phyloP scores from a whole-genome alignment of 2,113 vertebrate species.

The Todiramphus chloris region DNA sequence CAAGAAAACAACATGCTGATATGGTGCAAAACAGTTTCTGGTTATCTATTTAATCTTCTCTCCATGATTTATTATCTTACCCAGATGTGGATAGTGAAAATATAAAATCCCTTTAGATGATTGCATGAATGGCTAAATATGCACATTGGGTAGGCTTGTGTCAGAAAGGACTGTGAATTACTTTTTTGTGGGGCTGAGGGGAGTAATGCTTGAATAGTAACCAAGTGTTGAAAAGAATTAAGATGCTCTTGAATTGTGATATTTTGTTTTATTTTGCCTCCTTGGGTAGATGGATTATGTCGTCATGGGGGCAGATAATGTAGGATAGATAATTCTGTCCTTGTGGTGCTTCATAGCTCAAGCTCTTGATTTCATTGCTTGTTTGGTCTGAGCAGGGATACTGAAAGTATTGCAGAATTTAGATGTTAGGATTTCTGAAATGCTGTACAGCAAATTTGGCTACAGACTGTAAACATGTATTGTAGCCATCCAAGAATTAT shows the following conservation, averaged over 20 bases:
- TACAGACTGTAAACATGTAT: background rate
- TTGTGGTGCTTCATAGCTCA: background rate
- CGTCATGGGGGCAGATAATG: background rate
- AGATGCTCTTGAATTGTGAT: background rate
- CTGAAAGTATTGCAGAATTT: background rate
- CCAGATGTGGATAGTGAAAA: background rate
- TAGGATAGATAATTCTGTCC: background rate
- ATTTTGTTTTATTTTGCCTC: background rate
- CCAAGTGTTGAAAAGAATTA: conserved; percentile 8
- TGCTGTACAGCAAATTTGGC: background rate
- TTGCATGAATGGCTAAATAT: background rate
- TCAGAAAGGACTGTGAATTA: background rate
- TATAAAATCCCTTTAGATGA: background rate
- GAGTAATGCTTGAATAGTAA: background rate
- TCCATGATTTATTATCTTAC: background rate
- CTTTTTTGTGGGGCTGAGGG: background rate
- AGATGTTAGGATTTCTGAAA: background rate
- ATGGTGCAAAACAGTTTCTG: background rate
- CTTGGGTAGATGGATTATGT: background rate
- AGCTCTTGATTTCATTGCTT: background rate
- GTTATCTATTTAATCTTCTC: background rate
- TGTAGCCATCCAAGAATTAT: background rate
- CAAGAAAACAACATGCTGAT: background rate
- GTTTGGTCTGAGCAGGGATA: background rate
- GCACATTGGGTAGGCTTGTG: background rate